Percentiles rank a stretch among this genome's conserved stretches.
Conservation (phyloP, 2,113 vertebrate species). For the Upupa epops region DNA sequence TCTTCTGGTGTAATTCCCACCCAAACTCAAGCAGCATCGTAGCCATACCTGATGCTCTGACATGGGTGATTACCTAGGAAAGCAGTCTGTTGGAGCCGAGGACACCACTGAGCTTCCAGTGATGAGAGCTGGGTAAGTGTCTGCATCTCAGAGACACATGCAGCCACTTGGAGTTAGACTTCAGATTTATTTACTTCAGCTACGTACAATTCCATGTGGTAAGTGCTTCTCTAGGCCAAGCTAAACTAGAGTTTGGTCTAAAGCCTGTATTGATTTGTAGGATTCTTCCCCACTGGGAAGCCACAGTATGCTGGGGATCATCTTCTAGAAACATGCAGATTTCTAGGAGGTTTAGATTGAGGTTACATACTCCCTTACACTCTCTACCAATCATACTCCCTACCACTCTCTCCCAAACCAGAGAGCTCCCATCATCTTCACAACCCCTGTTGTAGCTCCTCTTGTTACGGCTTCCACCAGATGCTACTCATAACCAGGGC, state of each 20-base stretch:
- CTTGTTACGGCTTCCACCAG: no score
- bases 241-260: background rate
- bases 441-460: no score
- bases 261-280: background rate
- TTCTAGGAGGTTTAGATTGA: background rate
- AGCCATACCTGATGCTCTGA: background rate
- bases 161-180: background rate
- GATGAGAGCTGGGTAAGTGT: background rate
- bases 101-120: background rate
- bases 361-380: background rate
- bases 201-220: background rate
- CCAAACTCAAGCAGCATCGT: background rate
- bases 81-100: background rate
- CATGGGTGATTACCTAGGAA: background rate
- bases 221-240: background rate
- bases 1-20: background rate
- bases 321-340: background rate
- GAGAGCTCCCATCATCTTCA: no score
- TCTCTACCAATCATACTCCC: no score
- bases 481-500: no score
- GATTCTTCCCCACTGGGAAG: background rate
- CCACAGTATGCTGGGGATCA: background rate
- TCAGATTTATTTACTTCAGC: background rate
- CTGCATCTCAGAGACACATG: accelerated
- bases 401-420: no score